Percentiles rank a stretch among this genome's conserved stretches.
phyloP scores from a whole-genome alignment of 1,140 invertebrate species.

The Ips nitidus region DNA sequence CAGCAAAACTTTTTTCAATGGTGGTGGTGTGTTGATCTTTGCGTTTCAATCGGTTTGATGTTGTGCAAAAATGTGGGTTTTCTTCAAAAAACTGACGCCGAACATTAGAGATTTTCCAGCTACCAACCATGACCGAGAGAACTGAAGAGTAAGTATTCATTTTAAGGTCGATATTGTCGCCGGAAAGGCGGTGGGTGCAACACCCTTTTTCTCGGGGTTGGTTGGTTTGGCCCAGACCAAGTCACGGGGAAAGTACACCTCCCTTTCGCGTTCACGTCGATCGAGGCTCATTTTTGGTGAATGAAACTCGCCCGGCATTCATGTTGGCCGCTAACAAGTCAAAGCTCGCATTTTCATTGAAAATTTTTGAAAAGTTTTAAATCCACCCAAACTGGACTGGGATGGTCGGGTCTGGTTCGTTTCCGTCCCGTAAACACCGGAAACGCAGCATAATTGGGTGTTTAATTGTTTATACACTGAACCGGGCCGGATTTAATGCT shows the following conservation, averaged over 20 bases:
- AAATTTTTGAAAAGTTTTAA: background rate
- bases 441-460: constrained; percentile 8
- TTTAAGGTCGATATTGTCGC: constrained; percentile 19
- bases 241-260: background rate
- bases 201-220: constrained; percentile 32
- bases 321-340: background rate
- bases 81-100: constrained; percentile 62
- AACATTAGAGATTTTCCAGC: constrained; percentile 66
- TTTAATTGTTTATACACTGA: constrained; percentile 16
- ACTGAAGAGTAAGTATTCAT: constrained; percentile 68
- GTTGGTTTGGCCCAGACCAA: constrained; percentile 8
- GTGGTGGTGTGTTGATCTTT: constrained; percentile 46
- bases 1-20: constrained; percentile 41
- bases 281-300: background rate
- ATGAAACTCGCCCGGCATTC: background rate
- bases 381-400: constrained; percentile 10
- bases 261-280: background rate
- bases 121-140: constrained; percentile 73
- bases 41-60: constrained; percentile 39
- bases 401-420: constrained; percentile 8
- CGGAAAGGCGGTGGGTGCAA: constrained; percentile 22
- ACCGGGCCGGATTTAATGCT: background rate
- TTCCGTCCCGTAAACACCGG: constrained; percentile 15
- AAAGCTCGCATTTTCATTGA: constrained; percentile 1
- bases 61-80: constrained; percentile 48